Evolutionary conservation across 23 tunicate species (phyloP).

Genomic region (Ciona savignyi): DNA sequence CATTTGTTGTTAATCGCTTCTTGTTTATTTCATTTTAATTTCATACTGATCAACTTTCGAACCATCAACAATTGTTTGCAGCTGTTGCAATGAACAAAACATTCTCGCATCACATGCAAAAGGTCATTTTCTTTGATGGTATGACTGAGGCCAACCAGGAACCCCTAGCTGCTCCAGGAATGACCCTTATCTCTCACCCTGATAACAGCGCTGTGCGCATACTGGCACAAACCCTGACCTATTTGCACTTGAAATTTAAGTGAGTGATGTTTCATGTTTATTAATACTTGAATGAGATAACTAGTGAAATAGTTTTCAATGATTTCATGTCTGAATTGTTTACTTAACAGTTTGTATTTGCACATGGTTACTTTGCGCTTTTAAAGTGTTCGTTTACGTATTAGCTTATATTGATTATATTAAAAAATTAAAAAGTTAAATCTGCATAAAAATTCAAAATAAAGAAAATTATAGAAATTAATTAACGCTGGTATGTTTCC

Average conservation of each 20-base stretch:
- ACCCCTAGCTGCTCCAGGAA: slow-evolving; percentile 23
- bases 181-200: slow-evolving; percentile 47
- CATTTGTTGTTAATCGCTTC: background rate
- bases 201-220: slow-evolving; percentile 26
- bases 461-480: no score
- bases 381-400: no score
- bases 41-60: background rate
- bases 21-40: background rate
- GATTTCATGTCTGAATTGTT: no score
- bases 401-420: no score
- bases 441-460: background rate
- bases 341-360: no score
- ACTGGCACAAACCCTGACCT: slow-evolving; percentile 35
- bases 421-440: no score
- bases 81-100: slow-evolving; percentile 88
- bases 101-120: slow-evolving; percentile 78
- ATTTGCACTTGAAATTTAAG: slow-evolving; percentile 48
- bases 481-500: no score
- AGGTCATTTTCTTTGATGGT: slow-evolving; percentile 68
- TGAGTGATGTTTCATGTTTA: slow-evolving; percentile 1
- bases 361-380: no score
- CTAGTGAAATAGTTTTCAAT: no score
- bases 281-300: no score
- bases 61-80: slow-evolving; percentile 5
- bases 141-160: slow-evolving; percentile 8